Evolutionary conservation across 2,888 invertebrate genomes (phyloP), one percentile per base, ranked within the genome.

Genomic region (Escarpia spicata): DNA sequence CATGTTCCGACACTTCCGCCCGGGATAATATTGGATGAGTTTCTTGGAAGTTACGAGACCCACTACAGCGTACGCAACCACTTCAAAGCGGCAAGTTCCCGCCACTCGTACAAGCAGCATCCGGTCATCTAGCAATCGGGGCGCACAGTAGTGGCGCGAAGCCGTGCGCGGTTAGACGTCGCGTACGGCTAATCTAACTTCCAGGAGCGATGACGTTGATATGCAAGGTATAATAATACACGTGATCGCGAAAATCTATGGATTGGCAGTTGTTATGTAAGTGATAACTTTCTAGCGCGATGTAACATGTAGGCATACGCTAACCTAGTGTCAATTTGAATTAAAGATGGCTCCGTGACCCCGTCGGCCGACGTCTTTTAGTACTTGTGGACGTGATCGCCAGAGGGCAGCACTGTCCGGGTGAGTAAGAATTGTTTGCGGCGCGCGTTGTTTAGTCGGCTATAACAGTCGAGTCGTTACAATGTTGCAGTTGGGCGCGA

Each of bases 401-500:
- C 75, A 75, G 75, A n/a, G 75, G 26, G 75, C 26, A 26, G 75
- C 75, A 75, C 75, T 75, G 75, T 75, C 19, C 19, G n/a, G 75
- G 19, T 75, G 19, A 4, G 19, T 26, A 10, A 60, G 60, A 2
- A 1, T 3, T 19, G 60, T 2, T 4, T 75, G 75, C 75, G 15
- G 75, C 19, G 75, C 75, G 75, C 75, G 2, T 75, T 75, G 75
- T 75, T 75, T 75, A 26, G 75, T 15, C 15, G 37, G 60, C 75
- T 75, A 26, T 75, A 75, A 75, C 19, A 75, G 75, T 75, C 4
- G 75, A 75, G n/a, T 75, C 19, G 75, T 75, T 75, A 75, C 75
- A 75, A 75, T 75, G 75, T 75, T 75, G 75, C 75, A 75, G 75
- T 26, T 75, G 75, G 75, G 75, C 75, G 75, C 75, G 75, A 75